A percentile compares a stretch with the other conserved stretches of the same genome.
Evolutionary conservation across 2,113 vertebrate genomes (phyloP).

Genomic region (Eonycteris spelaea): DNA sequence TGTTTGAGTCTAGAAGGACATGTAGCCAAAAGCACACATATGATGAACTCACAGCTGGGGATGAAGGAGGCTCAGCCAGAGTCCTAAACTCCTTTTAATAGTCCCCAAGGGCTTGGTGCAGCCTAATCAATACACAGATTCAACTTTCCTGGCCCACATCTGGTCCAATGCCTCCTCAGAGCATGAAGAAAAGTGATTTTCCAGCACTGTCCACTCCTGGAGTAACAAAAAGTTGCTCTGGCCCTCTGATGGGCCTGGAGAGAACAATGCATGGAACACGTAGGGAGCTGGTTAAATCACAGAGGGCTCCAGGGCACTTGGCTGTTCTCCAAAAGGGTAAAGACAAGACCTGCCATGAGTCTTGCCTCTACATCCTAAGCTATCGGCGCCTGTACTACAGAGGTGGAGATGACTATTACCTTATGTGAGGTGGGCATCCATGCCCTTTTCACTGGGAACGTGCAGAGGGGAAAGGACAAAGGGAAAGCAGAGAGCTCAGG

Average conservation of each 20-base stretch:
- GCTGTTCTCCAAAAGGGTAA: constrained; percentile 5
- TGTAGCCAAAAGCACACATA: background rate
- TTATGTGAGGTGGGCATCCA: background rate
- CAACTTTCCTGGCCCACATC: background rate
- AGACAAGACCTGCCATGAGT: background rate
- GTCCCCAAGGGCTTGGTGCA: background rate
- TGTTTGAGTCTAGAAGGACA: background rate
- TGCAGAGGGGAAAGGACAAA: background rate
- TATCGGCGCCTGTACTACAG: background rate
- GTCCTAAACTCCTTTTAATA: background rate
- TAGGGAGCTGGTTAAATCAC: background rate
- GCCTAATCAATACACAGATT: background rate
- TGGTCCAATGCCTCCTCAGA: background rate
- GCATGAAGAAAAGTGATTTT: background rate
- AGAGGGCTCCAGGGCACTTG: background rate
- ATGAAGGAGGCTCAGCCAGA: background rate
- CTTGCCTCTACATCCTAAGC: background rate
- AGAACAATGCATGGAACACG: background rate
- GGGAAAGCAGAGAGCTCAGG: background rate
- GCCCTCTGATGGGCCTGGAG: background rate
- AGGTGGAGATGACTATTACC: background rate
- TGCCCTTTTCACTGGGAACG: background rate
- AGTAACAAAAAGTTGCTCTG: background rate
- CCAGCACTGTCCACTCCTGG: background rate
- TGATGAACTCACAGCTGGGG: background rate